Conservation (phyloP, 2,113 vertebrate genomes). For the Hiodon tergisus region DNA sequence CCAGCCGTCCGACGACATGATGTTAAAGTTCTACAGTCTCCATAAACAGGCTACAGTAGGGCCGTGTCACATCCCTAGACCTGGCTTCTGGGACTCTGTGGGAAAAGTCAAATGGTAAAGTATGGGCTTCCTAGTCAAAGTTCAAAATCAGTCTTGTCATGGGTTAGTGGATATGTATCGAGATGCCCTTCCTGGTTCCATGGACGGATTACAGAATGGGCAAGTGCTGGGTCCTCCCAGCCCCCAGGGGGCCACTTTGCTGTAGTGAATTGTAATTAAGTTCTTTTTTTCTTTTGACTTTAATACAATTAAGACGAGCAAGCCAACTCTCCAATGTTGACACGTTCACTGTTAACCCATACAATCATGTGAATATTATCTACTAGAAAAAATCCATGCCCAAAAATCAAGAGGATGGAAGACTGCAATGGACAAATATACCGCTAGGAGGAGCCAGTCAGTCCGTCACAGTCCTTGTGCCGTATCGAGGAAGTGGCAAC, state of each 20-base stretch:
- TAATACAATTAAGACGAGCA: too few species aligned
- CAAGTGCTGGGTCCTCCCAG: too few species aligned
- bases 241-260: too few species aligned
- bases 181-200: neutral
- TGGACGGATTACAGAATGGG: neutral
- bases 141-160: neutral
- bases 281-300: too few species aligned
- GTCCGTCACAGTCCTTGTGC: neutral
- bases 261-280: too few species aligned
- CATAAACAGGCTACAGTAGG: conserved; percentile 87
- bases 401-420: too few species aligned
- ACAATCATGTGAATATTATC: too few species aligned
- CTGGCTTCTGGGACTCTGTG: conserved; percentile 81
- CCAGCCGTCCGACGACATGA: conserved; percentile 90
- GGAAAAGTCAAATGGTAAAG: conserved; percentile 87
- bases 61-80: conserved; percentile 75
- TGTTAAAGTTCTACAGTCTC: conserved; percentile 91
- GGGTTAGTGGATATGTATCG: neutral
- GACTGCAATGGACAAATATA: too few species aligned
- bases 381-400: too few species aligned
- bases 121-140: neutral
- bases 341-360: too few species aligned
- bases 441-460: neutral
- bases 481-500: neutral
- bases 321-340: too few species aligned